phyloP scores from a whole-genome alignment of 2,888 invertebrate genomes.

The Dryomyza anilis region DNA sequence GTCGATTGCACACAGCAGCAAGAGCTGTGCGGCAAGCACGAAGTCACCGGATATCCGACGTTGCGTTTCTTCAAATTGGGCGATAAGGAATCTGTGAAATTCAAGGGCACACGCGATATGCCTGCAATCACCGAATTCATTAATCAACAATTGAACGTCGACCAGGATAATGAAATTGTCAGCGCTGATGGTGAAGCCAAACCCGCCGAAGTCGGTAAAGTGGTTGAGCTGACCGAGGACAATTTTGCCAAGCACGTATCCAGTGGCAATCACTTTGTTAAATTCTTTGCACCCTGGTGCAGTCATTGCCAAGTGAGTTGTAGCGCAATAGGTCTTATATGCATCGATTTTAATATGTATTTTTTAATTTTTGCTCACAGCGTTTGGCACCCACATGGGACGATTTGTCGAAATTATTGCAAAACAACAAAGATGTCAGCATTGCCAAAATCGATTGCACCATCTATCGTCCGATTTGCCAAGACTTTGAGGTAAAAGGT shows the following conservation, averaged over 20 bases:
- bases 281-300: conserved; percentile 94
- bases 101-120: conserved; percentile 78
- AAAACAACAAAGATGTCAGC: conserved; percentile 70
- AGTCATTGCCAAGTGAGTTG: conserved; percentile 76
- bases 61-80: conserved; percentile 79
- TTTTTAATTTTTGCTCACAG: conserved; percentile 58
- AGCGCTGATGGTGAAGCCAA: too few relatives aligned
- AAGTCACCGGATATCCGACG: conserved; percentile 82
- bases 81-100: conserved; percentile 72
- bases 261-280: conserved; percentile 81
- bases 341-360: background rate
- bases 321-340: background rate
- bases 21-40: conserved; percentile 75
- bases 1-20: conserved; percentile 83
- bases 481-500: conserved; percentile 80
- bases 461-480: conserved; percentile 74
- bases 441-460: conserved; percentile 89
- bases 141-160: conserved; percentile 69
- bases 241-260: conserved; percentile 75
- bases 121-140: conserved; percentile 78
- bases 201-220: conserved; percentile 39
- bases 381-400: conserved; percentile 85
- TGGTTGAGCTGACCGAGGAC: conserved; percentile 76
- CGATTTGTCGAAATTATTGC: conserved; percentile 73
- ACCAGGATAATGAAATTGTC: conserved; percentile 27